Conservation (phyloP, 2,888 invertebrate species). For the Drosophila subquinaria region DNA sequence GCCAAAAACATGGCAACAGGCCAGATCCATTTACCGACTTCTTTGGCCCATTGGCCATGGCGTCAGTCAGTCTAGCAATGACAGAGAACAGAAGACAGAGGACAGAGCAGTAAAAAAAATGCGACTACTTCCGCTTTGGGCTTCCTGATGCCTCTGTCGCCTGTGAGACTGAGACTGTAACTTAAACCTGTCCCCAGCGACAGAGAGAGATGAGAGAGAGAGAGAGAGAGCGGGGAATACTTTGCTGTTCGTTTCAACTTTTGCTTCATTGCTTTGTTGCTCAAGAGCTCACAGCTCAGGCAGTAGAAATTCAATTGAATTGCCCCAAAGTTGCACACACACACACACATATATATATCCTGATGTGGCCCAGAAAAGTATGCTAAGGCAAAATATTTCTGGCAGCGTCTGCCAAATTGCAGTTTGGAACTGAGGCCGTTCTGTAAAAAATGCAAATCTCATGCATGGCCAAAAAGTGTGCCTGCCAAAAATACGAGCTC, state of each 20-base stretch:
- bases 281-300: slow-evolving; percentile 57
- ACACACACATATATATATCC: slow-evolving; percentile 26
- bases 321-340: slow-evolving; percentile 60
- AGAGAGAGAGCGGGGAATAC: slow-evolving; percentile 12
- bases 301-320: slow-evolving; percentile 75
- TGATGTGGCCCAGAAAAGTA: slow-evolving; percentile 74
- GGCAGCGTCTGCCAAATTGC: slow-evolving; percentile 66
- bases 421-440: slow-evolving; percentile 26
- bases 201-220: not conserved
- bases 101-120: slow-evolving; percentile 3
- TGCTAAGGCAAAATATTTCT: slow-evolving; percentile 63
- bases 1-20: slow-evolving; percentile 56
- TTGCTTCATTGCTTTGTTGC: slow-evolving; percentile 46
- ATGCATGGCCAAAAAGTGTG: slow-evolving; percentile 66
- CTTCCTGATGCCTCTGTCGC: slow-evolving; percentile 36
- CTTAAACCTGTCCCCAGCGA: slow-evolving; percentile 45
- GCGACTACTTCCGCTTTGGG: slow-evolving; percentile 18
- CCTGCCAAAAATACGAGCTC: slow-evolving; percentile 64
- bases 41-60: slow-evolving; percentile 26
- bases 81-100: not conserved
- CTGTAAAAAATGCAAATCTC: slow-evolving; percentile 77
- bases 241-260: slow-evolving; percentile 29
- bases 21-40: slow-evolving; percentile 40
- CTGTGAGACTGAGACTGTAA: slow-evolving; percentile 38
- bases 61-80: slow-evolving; percentile 53